Evolutionary conservation across 2,113 vertebrate genomes (phyloP).

Genomic region (Paratilapia polleni): DNA sequence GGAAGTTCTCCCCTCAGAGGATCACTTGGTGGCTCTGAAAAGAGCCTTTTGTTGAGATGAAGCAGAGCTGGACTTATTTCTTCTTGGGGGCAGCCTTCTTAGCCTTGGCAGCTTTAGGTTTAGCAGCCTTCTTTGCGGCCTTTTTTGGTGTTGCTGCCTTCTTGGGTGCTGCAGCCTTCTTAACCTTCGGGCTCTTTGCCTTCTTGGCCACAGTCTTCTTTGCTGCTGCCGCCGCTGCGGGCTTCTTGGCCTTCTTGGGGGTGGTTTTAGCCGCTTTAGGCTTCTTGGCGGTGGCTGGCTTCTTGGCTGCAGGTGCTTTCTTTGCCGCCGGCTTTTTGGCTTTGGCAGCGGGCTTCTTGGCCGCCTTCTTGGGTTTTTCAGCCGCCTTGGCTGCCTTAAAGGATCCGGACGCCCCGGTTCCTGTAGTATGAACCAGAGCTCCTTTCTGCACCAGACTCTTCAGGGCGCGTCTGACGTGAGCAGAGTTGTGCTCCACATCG

Average conservation of each 20-base stretch:
- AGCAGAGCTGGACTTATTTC: background rate
- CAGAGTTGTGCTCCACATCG: constrained; percentile 30
- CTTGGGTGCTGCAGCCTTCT: background rate
- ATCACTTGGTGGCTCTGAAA: background rate
- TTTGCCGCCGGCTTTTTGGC: background rate
- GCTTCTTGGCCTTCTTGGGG: constrained; percentile 6
- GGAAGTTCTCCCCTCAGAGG: background rate
- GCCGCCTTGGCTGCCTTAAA: constrained; percentile 3
- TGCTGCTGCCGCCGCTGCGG: background rate
- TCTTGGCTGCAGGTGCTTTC: background rate
- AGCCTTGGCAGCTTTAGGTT: background rate
- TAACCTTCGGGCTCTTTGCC: background rate
- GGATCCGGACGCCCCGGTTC: constrained; percentile 9
- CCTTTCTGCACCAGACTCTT: background rate
- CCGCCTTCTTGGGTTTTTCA: background rate
- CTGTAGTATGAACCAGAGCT: background rate
- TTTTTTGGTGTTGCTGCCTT: background rate
- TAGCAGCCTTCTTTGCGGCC: background rate
- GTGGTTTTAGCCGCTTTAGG: background rate
- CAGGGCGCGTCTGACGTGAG: background rate
- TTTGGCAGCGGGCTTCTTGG: background rate
- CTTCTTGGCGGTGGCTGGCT: background rate
- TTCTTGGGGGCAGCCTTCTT: background rate
- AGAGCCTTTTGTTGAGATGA: background rate
- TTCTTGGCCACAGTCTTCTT: background rate